phyloP scores from a whole-genome alignment of 2,113 vertebrate species.

The Urocolius indicus region DNA sequence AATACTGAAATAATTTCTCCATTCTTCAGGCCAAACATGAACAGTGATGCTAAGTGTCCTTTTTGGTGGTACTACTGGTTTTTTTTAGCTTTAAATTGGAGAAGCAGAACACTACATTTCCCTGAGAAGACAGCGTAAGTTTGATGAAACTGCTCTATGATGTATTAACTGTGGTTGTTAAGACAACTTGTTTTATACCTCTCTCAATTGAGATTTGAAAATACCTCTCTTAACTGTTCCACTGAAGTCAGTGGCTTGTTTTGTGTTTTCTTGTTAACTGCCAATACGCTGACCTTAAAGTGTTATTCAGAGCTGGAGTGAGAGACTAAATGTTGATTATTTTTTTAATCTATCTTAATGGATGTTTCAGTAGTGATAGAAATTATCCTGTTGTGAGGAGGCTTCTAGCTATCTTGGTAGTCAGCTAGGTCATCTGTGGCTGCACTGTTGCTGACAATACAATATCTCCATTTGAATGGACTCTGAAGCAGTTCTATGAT shows the following conservation, averaged over 20 bases:
- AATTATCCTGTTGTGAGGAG: background rate
- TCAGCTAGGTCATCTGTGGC: background rate
- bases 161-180: background rate
- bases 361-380: background rate
- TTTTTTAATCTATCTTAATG: background rate
- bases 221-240: background rate
- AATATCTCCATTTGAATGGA: rapidly evolving
- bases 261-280: background rate
- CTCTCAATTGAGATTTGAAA: background rate
- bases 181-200: background rate
- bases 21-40: background rate
- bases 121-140: background rate
- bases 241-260: background rate
- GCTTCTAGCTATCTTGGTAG: background rate
- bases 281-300: background rate
- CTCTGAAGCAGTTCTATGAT: background rate
- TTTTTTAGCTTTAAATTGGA: background rate
- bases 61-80: background rate
- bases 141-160: background rate
- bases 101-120: background rate
- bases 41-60: background rate
- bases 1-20: background rate
- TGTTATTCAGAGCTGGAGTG: background rate
- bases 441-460: rapidly evolving
- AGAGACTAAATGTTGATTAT: background rate